Evolutionary conservation across 2,113 vertebrate species (phyloP), one percentile per base, ranked within the genome.

Genomic region (Lynx canadensis): DNA sequence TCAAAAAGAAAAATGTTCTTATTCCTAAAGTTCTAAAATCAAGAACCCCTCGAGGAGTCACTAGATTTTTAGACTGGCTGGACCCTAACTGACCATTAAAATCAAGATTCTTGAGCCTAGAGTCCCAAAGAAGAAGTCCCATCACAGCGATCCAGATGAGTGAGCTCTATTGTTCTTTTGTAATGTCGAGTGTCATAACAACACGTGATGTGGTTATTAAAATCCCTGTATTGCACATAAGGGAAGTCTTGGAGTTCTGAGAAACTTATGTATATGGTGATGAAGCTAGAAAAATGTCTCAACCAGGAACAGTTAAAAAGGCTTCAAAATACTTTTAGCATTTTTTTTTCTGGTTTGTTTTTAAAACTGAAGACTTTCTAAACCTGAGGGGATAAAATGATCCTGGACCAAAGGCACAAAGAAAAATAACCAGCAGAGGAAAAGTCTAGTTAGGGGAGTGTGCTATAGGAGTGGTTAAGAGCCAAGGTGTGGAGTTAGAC

Each of bases 11-110:
- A 2, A 60, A 60, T 8, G 0, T 8, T 31, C 36, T 52, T 76
- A 66, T 83, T 96, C n/a, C 55, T 84, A n/a, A 95, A 60, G 23
- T 90, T 57, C 33, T 57, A 73, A 93, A 65, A 83, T 55, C 38
- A 95, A 87, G 50, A 68, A 60, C 2, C 3, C 15, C 23, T 95
- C 45, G 29, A 74, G 41, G 29, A 88, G 52, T 38, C 78, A 57
- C 52, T 73, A 79, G 38, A 71, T 57, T 91, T 19, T 69, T 76
- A 27, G 57, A 55, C n/a, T 82, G 41, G 16, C 29, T 90, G 29
- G 11, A 78, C 27, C 15, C 25, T 65, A 48, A 63, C 3, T 63
- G 23, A 86, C 41, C 80, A 90, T 57, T 95, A 66, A 89, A 89
- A 80, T 63, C 71, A 73, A 76, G 50, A 90, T 78, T 82, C 50